Conservation (phyloP, 1,140 invertebrate species). For the Drosophila equinoxialis region DNA sequence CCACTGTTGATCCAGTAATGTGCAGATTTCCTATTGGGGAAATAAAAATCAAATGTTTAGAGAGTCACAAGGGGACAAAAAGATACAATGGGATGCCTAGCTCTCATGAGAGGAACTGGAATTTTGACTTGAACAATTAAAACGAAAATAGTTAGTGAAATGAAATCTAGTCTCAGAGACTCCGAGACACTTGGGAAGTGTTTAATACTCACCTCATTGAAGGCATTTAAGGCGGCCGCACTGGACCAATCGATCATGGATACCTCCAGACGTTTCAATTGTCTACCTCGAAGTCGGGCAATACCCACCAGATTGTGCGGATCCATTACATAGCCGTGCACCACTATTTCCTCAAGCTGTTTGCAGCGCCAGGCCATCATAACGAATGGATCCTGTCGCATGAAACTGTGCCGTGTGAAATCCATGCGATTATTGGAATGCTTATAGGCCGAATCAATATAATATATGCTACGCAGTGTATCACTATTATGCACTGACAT, state of each 20-base stretch:
- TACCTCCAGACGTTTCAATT: constrained; percentile 86
- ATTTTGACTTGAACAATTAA: no score
- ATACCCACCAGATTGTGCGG: constrained; percentile 88
- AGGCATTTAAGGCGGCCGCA: constrained; percentile 44
- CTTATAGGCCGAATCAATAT: constrained; percentile 87
- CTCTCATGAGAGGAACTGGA: no score
- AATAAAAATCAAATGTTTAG: not conserved
- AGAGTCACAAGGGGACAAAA: no score
- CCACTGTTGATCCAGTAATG: constrained; percentile 83
- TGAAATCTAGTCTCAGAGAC: no score
- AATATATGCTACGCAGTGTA: constrained; percentile 87
- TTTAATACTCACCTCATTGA: constrained; percentile 68
- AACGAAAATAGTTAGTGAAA: no score
- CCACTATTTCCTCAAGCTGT: constrained; percentile 87
- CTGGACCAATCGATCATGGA: constrained; percentile 85
- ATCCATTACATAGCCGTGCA: constrained; percentile 84
- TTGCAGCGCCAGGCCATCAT: constrained; percentile 90
- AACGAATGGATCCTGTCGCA: constrained; percentile 87
- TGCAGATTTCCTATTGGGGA: constrained; percentile 83
- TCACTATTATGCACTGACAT: constrained; percentile 86
- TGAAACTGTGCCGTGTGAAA: constrained; percentile 46
- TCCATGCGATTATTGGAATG: constrained; percentile 70
- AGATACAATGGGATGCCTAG: no score
- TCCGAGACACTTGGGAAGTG: no score
- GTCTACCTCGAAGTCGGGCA: constrained; percentile 86